Conservation (phyloP, 2,113 vertebrate genomes). For the Penelope pileata region DNA sequence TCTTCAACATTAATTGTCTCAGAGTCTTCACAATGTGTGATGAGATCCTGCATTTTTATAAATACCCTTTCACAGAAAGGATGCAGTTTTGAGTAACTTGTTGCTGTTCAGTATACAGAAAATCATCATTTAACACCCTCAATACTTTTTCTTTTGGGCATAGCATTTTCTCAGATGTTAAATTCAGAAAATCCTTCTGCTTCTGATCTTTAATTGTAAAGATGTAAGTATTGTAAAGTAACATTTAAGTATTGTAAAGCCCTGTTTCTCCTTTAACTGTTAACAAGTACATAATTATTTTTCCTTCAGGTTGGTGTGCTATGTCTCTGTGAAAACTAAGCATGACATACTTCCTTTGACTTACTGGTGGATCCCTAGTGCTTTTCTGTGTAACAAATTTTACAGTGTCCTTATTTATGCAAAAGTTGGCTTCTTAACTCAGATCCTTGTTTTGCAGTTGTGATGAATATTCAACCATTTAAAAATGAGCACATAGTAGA, state of each 20-base stretch:
- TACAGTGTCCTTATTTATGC: not conserved
- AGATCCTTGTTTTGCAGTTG: not conserved
- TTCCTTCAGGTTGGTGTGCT: not conserved
- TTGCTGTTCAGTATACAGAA: not conserved
- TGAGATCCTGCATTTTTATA: slow-evolving; percentile 13
- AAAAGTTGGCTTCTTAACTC: not conserved
- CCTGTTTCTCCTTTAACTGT: not conserved
- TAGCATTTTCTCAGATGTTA: not conserved
- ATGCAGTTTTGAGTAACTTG: not conserved
- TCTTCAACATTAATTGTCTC: slow-evolving; percentile 17
- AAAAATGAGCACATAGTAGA: accelerated
- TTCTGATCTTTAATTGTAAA: not conserved
- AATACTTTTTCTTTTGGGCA: not conserved
- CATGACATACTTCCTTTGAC: not conserved
- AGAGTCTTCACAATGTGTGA: not conserved
- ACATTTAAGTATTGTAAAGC: too few species aligned
- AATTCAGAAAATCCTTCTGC: not conserved
- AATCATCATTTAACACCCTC: not conserved
- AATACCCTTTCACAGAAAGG: not conserved
- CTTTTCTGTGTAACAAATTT: not conserved
- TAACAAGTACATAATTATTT: not conserved
- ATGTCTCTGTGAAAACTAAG: not conserved
- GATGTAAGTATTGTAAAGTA: not conserved
- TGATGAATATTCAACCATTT: accelerated
- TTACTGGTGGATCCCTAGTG: not conserved